phyloP scores from a whole-genome alignment of 2,797 vertebrate species.

The Acrocephalus scirpaceus region DNA sequence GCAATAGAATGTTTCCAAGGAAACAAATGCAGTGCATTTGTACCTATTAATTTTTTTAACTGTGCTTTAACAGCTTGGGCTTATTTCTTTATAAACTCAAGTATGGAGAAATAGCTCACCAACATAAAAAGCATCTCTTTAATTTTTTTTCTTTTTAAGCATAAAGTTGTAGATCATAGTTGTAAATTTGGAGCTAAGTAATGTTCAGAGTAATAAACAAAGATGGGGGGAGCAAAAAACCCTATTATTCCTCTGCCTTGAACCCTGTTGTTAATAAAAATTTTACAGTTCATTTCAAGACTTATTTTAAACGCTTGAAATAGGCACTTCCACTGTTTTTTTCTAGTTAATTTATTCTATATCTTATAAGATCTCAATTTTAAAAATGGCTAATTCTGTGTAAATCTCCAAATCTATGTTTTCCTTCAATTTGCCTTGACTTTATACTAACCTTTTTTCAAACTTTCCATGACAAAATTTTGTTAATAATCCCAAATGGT shows the following conservation, averaged over 20 bases:
- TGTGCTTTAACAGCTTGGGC: constrained; percentile 59
- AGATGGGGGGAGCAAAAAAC: background rate
- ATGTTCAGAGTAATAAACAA: background rate
- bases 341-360: background rate
- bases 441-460: background rate
- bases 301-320: background rate
- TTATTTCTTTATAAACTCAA: constrained; percentile 42
- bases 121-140: background rate
- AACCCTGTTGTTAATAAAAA: background rate
- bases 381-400: background rate
- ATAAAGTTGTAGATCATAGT: background rate
- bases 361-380: background rate
- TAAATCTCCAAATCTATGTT: background rate
- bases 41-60: constrained; percentile 73
- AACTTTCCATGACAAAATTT: background rate
- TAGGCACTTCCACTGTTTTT: background rate
- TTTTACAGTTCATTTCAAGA: background rate
- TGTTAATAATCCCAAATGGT: background rate
- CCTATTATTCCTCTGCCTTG: background rate
- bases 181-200: background rate
- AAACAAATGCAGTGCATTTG: constrained; percentile 68
- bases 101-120: constrained; percentile 19
- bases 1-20: constrained; percentile 76
- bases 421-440: background rate
- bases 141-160: background rate